Percentiles rank a stretch among this genome's conserved stretches.
These are phyloP conservation scores for Crioceris asparagi DNA, from an alignment of 2,888 invertebrate species.

Conservation along the genomic window DNA sequence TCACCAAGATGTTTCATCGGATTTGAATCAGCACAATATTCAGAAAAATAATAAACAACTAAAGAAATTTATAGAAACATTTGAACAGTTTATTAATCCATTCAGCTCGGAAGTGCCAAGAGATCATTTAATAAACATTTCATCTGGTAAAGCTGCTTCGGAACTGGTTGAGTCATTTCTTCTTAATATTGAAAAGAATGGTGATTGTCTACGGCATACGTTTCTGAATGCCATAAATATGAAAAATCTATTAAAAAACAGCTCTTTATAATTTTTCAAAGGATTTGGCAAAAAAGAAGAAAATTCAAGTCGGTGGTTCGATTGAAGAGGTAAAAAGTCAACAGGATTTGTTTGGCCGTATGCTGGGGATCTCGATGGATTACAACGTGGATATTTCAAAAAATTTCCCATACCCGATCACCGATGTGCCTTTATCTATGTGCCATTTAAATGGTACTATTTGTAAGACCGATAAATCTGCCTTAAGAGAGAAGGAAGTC, in stretches of 20 bases:
- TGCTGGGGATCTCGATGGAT: no score
- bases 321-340: conserved; percentile 14
- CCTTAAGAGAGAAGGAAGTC: conserved; percentile 16
- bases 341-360: no score
- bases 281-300: conserved; percentile 12
- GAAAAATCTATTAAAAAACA: conserved; percentile 16
- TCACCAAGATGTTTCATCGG: conserved; percentile 20
- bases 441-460: conserved; percentile 8
- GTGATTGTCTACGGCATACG: conserved; percentile 14
- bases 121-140: conserved; percentile 21
- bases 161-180: conserved; percentile 16
- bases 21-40: no score
- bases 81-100: conserved; percentile 17
- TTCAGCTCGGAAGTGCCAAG: conserved; percentile 13
- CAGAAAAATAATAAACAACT: no score
- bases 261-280: conserved; percentile 16
- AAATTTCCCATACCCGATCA: conserved; percentile 24
- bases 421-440: conserved; percentile 20
- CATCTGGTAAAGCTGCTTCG: conserved; percentile 20
- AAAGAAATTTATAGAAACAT: conserved; percentile 12
- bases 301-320: conserved; percentile 17
- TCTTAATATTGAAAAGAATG: conserved; percentile 19
- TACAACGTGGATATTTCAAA: conserved; percentile 14
- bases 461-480: conserved; percentile 24
- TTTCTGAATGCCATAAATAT: conserved; percentile 19